Evolutionary conservation across 2,797 vertebrate species (phyloP), one percentile per base, ranked within the genome.

Genomic region (Eremophila alpestris): DNA sequence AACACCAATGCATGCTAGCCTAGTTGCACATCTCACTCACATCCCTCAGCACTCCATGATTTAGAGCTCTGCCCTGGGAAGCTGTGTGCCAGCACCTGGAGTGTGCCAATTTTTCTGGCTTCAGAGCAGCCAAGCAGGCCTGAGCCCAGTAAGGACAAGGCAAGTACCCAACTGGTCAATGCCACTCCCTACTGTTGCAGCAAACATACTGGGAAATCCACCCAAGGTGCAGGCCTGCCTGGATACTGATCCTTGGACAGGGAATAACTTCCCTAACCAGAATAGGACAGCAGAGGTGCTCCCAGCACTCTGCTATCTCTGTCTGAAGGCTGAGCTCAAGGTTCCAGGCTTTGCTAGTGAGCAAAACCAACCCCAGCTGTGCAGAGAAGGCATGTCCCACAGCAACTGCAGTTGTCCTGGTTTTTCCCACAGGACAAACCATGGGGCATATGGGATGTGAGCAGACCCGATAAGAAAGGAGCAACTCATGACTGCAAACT

Each of bases 381-480:
- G 56, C 13, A 73, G 70, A 73, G 54, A 49, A 59, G 13, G 40
- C 15, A 16, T 0, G 2, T 55, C 7, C 34, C 41, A 34, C 38
- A 67, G 27, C 48, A 85, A 30, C 30, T 41, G 38, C 2, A 1
- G 29, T 7, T 63, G 56, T 41, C 32, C 23, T 68, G 22, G 4
- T 11, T 30, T 38, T 48, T 71, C 54, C 55, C 77, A 67, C 0
- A 0, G 52, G 34, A 63, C 24, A 43, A 73, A 34, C 18, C 27
- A 64, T 5, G 27, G 4, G 24, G 16, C 26, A 79, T 1, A 4
- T 0, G 1, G 3, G 9, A 6, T n/a, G 7, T 24, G 14, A 92
- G 87, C n/a, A 65, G 34, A 46, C 12, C 13, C 12, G 2, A 2
- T 40, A 69, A 54, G 49, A 87, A 67, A 64, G 34, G 56, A 89